These are phyloP conservation scores for Lepidonotus clava DNA, from an alignment of 2,888 invertebrate species.

Conservation along the genomic window DNA sequence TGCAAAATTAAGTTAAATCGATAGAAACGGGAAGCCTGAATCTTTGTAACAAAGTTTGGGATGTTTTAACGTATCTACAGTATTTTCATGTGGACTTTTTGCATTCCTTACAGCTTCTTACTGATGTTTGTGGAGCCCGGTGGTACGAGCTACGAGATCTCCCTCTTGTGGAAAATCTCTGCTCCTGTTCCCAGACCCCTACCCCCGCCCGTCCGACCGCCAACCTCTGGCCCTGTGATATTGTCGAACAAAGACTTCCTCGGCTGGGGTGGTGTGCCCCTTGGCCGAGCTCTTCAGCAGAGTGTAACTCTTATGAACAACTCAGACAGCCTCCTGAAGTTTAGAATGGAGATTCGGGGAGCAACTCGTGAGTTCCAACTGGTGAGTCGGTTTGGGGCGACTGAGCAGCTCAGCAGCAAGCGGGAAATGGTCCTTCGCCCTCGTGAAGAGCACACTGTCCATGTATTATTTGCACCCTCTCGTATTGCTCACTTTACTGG, in stretches of 20 bases:
- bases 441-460: conserved; percentile 55
- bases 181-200: background rate
- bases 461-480: conserved; percentile 54
- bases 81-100: background rate
- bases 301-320: background rate
- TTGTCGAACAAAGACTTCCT: conserved; percentile 70
- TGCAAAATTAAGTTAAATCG: too few species aligned
- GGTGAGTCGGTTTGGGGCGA: background rate
- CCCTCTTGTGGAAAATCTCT: conserved; percentile 66
- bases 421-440: conserved; percentile 57
- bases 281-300: conserved; percentile 65
- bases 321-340: background rate
- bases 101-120: conserved; percentile 65
- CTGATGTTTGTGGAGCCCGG: conserved; percentile 72
- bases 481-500: background rate
- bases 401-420: background rate
- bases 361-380: background rate
- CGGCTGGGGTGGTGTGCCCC: conserved; percentile 72
- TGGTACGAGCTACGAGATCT: conserved; percentile 72
- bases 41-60: background rate
- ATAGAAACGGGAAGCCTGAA: too few species aligned
- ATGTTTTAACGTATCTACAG: background rate
- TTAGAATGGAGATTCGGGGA: background rate
- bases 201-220: background rate
- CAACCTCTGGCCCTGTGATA: too few species aligned